A percentile compares a stretch with the other conserved stretches of the same genome.
phyloP scores from a whole-genome alignment of 2,113 vertebrate genomes.

The Laticauda colubrina region DNA sequence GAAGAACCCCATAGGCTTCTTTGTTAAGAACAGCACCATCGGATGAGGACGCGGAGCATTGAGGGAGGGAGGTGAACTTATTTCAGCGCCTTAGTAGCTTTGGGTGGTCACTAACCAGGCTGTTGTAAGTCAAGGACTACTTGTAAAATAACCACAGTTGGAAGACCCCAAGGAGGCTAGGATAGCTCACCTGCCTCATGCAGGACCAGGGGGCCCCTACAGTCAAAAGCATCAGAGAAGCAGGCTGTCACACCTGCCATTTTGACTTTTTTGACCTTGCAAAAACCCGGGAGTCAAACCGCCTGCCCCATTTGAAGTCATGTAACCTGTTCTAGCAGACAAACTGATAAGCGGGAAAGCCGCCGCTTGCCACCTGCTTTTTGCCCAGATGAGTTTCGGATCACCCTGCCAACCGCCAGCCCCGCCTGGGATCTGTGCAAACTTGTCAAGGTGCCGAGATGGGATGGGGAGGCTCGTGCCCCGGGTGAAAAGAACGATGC shows the following conservation, averaged over 20 bases:
- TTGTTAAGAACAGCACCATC: constrained; percentile 2
- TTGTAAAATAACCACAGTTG: too few species aligned
- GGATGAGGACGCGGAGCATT: not conserved
- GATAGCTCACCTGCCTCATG: too few species aligned
- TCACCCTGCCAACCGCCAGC: not conserved
- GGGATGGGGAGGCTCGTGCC: not conserved
- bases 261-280: not conserved
- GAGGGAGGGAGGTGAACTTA: not conserved
- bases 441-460: too few species aligned
- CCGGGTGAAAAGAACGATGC: not conserved
- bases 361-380: too few species aligned
- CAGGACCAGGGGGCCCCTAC: too few species aligned
- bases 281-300: not conserved
- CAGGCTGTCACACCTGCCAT: not conserved
- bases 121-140: too few species aligned
- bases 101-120: too few species aligned
- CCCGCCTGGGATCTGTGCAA: not conserved
- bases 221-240: not conserved
- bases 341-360: not conserved
- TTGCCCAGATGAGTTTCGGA: not conserved
- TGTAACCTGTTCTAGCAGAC: not conserved
- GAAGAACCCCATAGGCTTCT: too few species aligned
- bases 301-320: not conserved
- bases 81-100: too few species aligned
- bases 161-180: too few species aligned